Base-by-base conservation (phyloP, 2,113 vertebrate species). In the Alouatta palliata region DNA sequence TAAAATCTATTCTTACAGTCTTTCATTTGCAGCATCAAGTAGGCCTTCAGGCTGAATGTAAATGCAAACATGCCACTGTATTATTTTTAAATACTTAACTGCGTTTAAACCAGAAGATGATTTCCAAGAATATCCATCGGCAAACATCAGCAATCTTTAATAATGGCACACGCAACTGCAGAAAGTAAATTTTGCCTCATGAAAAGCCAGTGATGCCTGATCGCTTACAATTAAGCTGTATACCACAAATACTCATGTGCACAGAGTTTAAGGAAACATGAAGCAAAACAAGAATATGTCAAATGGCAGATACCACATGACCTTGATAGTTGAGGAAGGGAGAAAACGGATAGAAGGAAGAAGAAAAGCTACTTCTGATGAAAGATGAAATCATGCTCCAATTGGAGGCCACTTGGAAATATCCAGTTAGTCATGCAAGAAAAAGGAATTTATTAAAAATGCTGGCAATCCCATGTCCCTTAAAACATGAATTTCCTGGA, bases 31-130 rank as follows among this genome's bases (percentile, higher is more conserved):
- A 49, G 40, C n/a, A 64, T 75, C 43, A 81, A 95, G 64, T 9
- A 76, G 66, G 16, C 9, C 37, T 79, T 81, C 52, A 58, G 30
- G n/a, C 49, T 73, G 30, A 58, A 27, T 11, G 16, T 40, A 21
- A 90, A 94, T 79, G 35, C 23, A 86, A 90, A 80, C 19, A 84
- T n/a, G 27, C 47, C 47, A 82, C 9, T 19, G n/a, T 68, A 81
- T 35, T 85, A 85, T 79, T 87, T 87, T 77, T 16, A 82, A 95
- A 87, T 37, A 81, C 19, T 92, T 79, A 84, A 27, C 19, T 54
- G 13, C 3, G 45, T 86, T 80, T 80, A 76, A 80, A 87, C 40
- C 40, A 79, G 76, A 96, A 66, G 64, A 61, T 27, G 16, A 76
- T 40, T 79, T 79, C 30, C 84, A 79, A 90, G 52, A 94, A 73